These are phyloP conservation scores for Neodiprion virginianus DNA, from an alignment of 1,140 invertebrate genomes.

Conservation along the genomic window DNA sequence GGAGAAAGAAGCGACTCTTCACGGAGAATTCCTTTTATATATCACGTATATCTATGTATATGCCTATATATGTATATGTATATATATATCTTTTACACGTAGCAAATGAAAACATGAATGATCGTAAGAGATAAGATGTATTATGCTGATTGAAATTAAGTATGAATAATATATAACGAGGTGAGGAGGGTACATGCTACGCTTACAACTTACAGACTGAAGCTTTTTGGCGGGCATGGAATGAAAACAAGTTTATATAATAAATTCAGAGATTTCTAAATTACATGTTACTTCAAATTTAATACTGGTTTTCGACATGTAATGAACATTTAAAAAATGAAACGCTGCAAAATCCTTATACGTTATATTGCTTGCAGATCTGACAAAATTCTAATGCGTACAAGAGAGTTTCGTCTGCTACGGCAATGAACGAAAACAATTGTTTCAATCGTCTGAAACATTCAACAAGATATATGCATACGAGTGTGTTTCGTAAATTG, in stretches of 20 bases:
- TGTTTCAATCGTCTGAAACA: too few relatives aligned
- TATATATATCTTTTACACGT: not conserved
- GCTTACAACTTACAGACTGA: constrained; percentile 55
- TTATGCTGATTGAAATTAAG: not conserved
- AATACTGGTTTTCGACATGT: too few relatives aligned
- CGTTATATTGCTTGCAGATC: too few relatives aligned
- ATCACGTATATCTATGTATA: not conserved
- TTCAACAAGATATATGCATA: too few relatives aligned
- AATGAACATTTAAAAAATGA: too few relatives aligned
- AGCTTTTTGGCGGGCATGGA: constrained; percentile 56
- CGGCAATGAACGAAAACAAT: too few relatives aligned
- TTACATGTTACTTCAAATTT: not conserved
- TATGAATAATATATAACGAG: constrained; percentile 3
- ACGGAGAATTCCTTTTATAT: too few relatives aligned
- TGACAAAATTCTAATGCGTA: too few relatives aligned
- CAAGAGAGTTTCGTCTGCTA: too few relatives aligned
- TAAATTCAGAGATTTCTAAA: constrained; percentile 28
- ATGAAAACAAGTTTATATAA: constrained; percentile 47
- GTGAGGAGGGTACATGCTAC: constrained; percentile 37
- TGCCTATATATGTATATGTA: not conserved
- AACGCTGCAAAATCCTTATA: too few relatives aligned
- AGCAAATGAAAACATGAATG: constrained; percentile 11
- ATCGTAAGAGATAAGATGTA: constrained; percentile 13
- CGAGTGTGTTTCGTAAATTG: too few relatives aligned
- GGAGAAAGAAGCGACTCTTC: too few relatives aligned